Evolutionary conservation across 92 coral and sea anemone species (phyloP), one percentile per base, ranked within the genome.

Genomic region (Palythoa grandiflora): DNA sequence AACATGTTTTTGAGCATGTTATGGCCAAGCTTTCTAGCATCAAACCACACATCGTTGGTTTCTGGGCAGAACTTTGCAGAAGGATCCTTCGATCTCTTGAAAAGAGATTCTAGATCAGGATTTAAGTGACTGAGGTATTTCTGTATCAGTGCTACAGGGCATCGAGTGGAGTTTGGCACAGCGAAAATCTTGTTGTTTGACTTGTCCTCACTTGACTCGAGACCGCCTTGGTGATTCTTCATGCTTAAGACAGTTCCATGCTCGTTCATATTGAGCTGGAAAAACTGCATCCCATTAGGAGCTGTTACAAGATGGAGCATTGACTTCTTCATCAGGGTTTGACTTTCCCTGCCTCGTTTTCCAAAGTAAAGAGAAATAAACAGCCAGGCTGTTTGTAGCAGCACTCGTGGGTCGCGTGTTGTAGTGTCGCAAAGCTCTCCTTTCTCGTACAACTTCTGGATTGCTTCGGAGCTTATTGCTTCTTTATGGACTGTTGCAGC

Each of bases 341-440:
- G 93, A 63, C 87, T 90, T 21, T 90, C 93, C 68, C 93, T 50
- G 55, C 93, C 91, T 35, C 93, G 38, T 81, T 90, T 90, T 3
- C 93, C 88, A 84, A 90, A 90, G 66, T 87, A 90, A 20, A n/a
- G n/a, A n/a, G n/a, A n/a, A n/a, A n/a, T n/a, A 87, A 19, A 76
- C 50, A 90, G 72, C 92, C 92, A 89, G 3, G 89, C 72, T 53
- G 92, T 86, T 73, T 90, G 84, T 10, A 86, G 54, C 74, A 75
- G 52, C 13, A 75, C 89, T 47, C 83, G 75, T 37, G 89, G 89
- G 51, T 68, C 59, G n/a, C 66, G 44, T 19, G 83, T 85, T 3
- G 38, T 36, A 52, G 68, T 72, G 38, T 85, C 51, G 60, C 51
- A 79, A 16, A 85, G 89, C 79, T 85, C 89, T 20, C 79, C 53